Percentiles rank a stretch among this genome's conserved stretches.
phyloP scores from a whole-genome alignment of 1,140 invertebrate genomes.

The Drosophila neocordata region DNA sequence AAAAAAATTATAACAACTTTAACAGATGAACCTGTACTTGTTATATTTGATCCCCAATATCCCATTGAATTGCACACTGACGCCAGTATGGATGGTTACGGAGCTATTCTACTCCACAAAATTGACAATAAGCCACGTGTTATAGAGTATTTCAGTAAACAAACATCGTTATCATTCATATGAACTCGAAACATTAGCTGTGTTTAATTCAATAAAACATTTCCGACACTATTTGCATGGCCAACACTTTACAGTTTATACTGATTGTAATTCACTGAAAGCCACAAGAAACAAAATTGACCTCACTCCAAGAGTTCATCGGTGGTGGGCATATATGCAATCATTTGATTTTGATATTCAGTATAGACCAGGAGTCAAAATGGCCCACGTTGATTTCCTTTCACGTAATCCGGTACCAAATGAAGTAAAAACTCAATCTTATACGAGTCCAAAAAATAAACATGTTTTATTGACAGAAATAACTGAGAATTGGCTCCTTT shows the following conservation, averaged over 20 bases:
- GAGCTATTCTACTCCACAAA: not conserved
- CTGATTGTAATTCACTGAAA: slow-evolving; percentile 17
- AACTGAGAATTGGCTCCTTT: not conserved
- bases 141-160: slow-evolving; percentile 1
- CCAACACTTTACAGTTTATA: too few relatives aligned
- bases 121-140: not conserved
- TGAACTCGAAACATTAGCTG: slow-evolving; percentile 3
- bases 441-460: not conserved
- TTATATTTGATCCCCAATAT: not conserved
- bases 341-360: slow-evolving; percentile 15
- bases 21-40: slow-evolving; percentile 2
- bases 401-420: not conserved
- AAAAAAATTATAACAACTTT: not conserved
- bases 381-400: not conserved
- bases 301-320: slow-evolving; percentile 10
- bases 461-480: not conserved
- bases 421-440: not conserved
- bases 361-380: not conserved
- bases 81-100: not conserved
- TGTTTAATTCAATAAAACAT: slow-evolving; percentile 10
- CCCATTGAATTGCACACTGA: slow-evolving; percentile 2
- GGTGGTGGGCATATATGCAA: slow-evolving; percentile 20
- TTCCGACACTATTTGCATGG: slow-evolving; percentile 7
- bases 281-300: not conserved
- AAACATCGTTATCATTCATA: slow-evolving; percentile 14